Conservation (phyloP, 1,140 invertebrate genomes). For the Sesamia nonagrioides region DNA sequence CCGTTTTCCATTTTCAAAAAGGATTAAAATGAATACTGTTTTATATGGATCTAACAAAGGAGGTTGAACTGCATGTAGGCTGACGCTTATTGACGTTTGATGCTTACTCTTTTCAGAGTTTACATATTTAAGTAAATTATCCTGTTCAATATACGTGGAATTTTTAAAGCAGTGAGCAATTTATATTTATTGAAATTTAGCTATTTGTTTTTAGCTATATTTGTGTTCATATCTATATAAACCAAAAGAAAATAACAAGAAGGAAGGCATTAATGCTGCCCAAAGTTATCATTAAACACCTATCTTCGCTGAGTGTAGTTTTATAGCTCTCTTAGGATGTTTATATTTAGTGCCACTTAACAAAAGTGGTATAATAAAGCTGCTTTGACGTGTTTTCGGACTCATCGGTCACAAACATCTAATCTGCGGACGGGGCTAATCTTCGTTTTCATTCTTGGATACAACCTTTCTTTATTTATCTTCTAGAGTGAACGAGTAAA, state of each 20-base stretch:
- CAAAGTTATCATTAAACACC: slow-evolving; percentile 25
- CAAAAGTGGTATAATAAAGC: slow-evolving; percentile 21
- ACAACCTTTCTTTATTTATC: slow-evolving; percentile 1
- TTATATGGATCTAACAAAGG: neutral
- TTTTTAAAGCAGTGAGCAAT: too few relatives aligned
- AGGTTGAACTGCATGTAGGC: neutral
- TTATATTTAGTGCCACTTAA: slow-evolving; percentile 20
- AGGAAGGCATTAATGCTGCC: slow-evolving; percentile 6
- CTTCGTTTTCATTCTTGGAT: neutral
- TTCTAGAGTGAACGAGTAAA: neutral
- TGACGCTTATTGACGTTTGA: neutral
- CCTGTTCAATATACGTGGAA: neutral
- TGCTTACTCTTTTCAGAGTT: neutral
- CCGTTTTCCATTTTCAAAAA: slow-evolving; percentile 24
- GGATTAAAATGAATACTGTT: slow-evolving; percentile 15
- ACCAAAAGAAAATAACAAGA: neutral
- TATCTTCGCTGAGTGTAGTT: slow-evolving; percentile 11
- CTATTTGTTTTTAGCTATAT: too few relatives aligned
- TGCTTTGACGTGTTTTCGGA: slow-evolving; percentile 17
- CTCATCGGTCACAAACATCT: slow-evolving; percentile 18
- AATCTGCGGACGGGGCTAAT: neutral
- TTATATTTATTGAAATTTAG: neutral
- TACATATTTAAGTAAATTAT: neutral
- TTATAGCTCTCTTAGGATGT: slow-evolving; percentile 28
- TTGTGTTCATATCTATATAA: neutral